Conservation (phyloP, 1,140 invertebrate genomes). For the Dolichoris vasculosae region DNA sequence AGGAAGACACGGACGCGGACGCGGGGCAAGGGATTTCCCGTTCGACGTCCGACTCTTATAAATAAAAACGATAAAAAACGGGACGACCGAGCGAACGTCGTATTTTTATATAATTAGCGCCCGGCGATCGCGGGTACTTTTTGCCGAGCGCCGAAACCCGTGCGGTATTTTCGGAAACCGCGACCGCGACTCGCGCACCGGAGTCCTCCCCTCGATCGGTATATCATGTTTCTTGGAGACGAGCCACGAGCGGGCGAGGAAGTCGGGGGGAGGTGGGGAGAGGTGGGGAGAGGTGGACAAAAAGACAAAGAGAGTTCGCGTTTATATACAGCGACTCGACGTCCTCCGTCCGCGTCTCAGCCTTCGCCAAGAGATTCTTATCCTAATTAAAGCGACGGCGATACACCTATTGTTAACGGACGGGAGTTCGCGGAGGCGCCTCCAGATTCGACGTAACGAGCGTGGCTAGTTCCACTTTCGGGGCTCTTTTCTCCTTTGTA, state of each 20-base stretch:
- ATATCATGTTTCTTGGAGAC: slow-evolving; percentile 74
- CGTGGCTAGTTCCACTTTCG: neutral
- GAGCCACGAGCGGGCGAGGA: slow-evolving; percentile 58
- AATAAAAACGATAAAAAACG: slow-evolving; percentile 45
- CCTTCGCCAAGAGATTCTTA: slow-evolving; percentile 53
- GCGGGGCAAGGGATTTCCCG: slow-evolving; percentile 33
- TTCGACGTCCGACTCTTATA: neutral
- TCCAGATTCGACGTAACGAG: slow-evolving; percentile 9
- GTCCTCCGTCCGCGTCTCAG: neutral
- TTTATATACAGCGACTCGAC: neutral
- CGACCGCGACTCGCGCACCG: slow-evolving; percentile 56
- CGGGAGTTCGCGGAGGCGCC: neutral
- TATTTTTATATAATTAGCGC: slow-evolving; percentile 76
- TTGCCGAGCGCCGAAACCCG: slow-evolving; percentile 61
- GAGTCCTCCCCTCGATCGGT: slow-evolving; percentile 56
- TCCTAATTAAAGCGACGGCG: slow-evolving; percentile 60
- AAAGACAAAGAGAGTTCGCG: slow-evolving; percentile 16
- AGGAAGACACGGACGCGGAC: slow-evolving; percentile 13
- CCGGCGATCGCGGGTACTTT: slow-evolving; percentile 69
- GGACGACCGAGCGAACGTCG: slow-evolving; percentile 62
- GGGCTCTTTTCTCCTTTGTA: neutral
- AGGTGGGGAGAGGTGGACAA: neutral
- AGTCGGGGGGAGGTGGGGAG: neutral
- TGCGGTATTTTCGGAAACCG: slow-evolving; percentile 74
- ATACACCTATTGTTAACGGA: slow-evolving; percentile 52